phyloP scores from a whole-genome alignment of 2,888 invertebrate genomes.

The Carcina quercana region DNA sequence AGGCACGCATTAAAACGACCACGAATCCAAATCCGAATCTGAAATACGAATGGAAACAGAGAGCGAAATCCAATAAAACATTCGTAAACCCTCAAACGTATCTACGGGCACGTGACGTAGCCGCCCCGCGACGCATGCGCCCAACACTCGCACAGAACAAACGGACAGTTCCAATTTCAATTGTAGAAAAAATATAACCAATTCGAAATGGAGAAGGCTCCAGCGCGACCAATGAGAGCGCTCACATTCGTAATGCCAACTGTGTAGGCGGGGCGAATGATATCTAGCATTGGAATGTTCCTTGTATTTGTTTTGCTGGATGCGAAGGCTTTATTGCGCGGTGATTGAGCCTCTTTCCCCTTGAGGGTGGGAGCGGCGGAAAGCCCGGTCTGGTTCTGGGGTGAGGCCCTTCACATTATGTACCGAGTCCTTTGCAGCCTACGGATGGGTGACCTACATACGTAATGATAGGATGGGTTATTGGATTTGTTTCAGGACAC shows the following conservation, averaged over 20 bases:
- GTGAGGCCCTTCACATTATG: conserved; percentile 60
- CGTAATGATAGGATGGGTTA: conserved; percentile 1
- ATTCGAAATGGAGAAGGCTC: conserved; percentile 72
- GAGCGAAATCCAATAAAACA: conserved; percentile 70
- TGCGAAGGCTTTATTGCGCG: conserved; percentile 69
- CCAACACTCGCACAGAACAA: conserved; percentile 54
- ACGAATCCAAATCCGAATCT: conserved; percentile 55
- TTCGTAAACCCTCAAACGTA: conserved; percentile 60
- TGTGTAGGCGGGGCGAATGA: conserved; percentile 73
- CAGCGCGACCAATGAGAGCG: conserved; percentile 67
- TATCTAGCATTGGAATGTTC: conserved; percentile 75
- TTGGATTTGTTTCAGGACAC: conserved; percentile 1
- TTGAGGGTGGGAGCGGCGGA: conserved; percentile 61
- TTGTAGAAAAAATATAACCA: conserved; percentile 73
- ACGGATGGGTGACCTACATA: conserved; percentile 36
- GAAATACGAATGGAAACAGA: conserved; percentile 64
- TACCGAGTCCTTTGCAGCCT: conserved; percentile 48
- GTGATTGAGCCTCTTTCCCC: conserved; percentile 69
- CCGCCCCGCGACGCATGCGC: conserved; percentile 65
- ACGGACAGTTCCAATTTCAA: conserved; percentile 70
- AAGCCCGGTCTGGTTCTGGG: conserved; percentile 63
- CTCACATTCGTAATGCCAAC: conserved; percentile 72
- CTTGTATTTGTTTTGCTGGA: conserved; percentile 72
- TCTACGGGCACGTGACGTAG: conserved; percentile 69
- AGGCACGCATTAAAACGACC: conserved; percentile 30